Percentiles rank a stretch among this genome's conserved stretches.
Evolutionary conservation across 2,113 vertebrate species (phyloP).

Genomic region (Anas platyrhynchos): DNA sequence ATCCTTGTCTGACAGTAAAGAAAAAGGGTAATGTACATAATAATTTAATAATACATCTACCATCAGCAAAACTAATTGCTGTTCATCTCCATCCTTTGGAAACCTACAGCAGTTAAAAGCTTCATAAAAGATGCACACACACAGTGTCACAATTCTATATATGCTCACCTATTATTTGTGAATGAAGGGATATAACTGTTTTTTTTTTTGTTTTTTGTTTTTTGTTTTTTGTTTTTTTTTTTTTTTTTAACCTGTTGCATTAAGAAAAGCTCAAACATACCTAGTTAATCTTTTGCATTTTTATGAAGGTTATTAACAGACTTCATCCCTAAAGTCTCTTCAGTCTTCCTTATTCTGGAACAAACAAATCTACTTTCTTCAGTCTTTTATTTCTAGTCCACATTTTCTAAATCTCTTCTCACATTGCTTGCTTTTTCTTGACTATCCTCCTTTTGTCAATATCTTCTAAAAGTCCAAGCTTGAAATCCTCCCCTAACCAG

Average conservation of each 20-base stretch:
- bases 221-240: no score
- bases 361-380: neutral
- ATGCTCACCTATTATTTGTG: neutral
- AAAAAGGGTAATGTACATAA: neutral
- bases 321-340: neutral
- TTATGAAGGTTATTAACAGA: neutral
- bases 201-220: no score
- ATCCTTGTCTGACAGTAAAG: neutral
- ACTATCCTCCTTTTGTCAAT: neutral
- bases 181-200: neutral
- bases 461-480: neutral
- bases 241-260: neutral
- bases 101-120: neutral
- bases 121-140: neutral
- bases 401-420: neutral
- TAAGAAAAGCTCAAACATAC: neutral
- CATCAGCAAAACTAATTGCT: neutral
- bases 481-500: neutral
- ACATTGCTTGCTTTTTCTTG: neutral
- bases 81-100: neutral
- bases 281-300: neutral
- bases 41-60: neutral
- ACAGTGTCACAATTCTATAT: neutral
- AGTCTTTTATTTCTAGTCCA: neutral
- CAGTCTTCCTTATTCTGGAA: neutral